Percentiles rank a stretch among this genome's conserved stretches.
These are phyloP conservation scores for Dissostichus mawsoni DNA, from an alignment of 2,113 vertebrate species.

Conservation along the genomic window DNA sequence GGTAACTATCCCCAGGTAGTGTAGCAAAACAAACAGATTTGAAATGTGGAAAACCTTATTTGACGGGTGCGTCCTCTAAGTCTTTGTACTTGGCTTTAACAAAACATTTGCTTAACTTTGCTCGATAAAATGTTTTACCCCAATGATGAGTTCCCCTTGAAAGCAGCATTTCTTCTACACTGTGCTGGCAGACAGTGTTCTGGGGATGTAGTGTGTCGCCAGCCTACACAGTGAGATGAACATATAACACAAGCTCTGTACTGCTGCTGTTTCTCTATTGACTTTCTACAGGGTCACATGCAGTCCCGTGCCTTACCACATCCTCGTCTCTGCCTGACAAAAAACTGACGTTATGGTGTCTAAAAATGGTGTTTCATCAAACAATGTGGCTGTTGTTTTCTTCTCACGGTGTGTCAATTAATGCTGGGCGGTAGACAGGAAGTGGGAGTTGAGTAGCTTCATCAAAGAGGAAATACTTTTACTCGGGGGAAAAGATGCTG, in stretches of 20 bases:
- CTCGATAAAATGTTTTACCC: not conserved
- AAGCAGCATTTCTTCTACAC: not conserved
- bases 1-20: too few relatives aligned
- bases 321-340: constrained; percentile 25
- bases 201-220: not conserved
- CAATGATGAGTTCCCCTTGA: not conserved
- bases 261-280: constrained; percentile 7
- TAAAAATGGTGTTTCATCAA: constrained; percentile 36
- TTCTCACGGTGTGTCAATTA: constrained; percentile 13
- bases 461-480: not conserved
- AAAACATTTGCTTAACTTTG: not conserved
- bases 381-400: constrained; percentile 23
- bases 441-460: constrained; percentile 24
- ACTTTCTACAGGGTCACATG: constrained; percentile 14
- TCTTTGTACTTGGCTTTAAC: too few relatives aligned
- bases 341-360: constrained; percentile 34
- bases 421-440: constrained; percentile 19
- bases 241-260: constrained; percentile 22
- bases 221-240: not conserved
- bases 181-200: not conserved
- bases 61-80: too few relatives aligned
- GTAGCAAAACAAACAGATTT: too few relatives aligned
- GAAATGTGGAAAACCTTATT: too few relatives aligned
- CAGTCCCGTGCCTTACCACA: not conserved
- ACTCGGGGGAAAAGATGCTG: not conserved